phyloP scores from a whole-genome alignment of 2,888 invertebrate species.

The Synergus itoensis region DNA sequence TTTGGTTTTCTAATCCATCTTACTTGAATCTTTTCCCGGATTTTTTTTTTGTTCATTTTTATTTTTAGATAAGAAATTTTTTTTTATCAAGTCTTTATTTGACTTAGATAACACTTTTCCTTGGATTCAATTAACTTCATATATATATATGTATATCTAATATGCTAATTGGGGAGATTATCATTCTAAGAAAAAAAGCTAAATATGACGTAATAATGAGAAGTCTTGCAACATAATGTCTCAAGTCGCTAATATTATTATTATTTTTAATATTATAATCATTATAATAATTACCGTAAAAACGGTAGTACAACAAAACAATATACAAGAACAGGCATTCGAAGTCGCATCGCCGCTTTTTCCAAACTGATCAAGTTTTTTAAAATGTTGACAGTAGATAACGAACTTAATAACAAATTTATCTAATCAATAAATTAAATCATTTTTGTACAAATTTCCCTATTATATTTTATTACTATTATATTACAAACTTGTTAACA shows the following conservation, averaged over 20 bases:
- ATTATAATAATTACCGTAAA: neutral
- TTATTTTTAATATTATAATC: neutral
- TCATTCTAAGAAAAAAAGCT: neutral
- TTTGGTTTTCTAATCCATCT: neutral
- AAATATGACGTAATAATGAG: neutral
- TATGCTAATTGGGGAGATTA: neutral
- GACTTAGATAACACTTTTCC: too few relatives aligned
- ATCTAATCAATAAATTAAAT: neutral
- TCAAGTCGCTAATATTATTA: constrained; percentile 2
- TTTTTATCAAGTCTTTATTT: too few relatives aligned
- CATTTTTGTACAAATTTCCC: neutral
- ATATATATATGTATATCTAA: too few relatives aligned
- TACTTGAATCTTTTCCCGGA: neutral
- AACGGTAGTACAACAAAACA: constrained; percentile 5
- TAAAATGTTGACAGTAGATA: neutral
- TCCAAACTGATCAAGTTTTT: neutral
- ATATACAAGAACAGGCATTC: constrained; percentile 15
- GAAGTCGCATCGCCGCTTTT: constrained; percentile 15
- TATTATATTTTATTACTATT: neutral
- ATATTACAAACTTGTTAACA: neutral
- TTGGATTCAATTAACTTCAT: neutral
- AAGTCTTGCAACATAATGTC: neutral
- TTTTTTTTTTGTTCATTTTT: too few relatives aligned
- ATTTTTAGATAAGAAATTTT: too few relatives aligned
- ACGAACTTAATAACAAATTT: neutral